Base-by-base conservation (phyloP, 2,797 vertebrate species). In the Phrynocephalus forsythii region DNA sequence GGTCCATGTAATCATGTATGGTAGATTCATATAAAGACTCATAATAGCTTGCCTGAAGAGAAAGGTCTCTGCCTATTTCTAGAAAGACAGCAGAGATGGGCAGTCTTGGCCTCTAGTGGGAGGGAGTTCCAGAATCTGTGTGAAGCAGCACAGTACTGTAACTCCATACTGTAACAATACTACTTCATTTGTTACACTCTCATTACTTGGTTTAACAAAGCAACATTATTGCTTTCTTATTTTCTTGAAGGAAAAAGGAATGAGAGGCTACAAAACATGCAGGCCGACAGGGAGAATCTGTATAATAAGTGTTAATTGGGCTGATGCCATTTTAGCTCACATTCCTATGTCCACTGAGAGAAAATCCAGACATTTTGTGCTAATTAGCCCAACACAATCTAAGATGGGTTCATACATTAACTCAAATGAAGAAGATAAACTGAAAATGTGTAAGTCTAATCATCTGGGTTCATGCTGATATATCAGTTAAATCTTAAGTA, bases 201-300 rank as follows among this genome's bases (percentile, higher is more conserved):
- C 87, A 93, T 93, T 93, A 96, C 89, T 94, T 95, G 92, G 92
- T 95, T 95, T 91, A 95, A 95, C 87, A 94, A 94, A 96, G 89
- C 79, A 83, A 91, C 92, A 94, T 88, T 90, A 92, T 88, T 56
- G 52, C 52, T 56, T 56, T 56, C 77, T 89, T 67, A 0, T 85
- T 94, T 95, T 94, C 88, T 92, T 93, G 6, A 4, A 28, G 15
- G 60, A 79, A 33, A 82, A 87, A 86, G 48, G 50, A 91, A 93
- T 67, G 91, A 94, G 30, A 66, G 68, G 77, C n/a, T 88, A 91
- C 82, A 76, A 85, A 96, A 93, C 78, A 93, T 69, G 77, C 79
- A 85, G 33, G 10, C 4, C 38, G 88, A 84, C 30, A 89, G 50
- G 68, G 92, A 93, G 63, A 72, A 44, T 44, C 0, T 0, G 82